Conservation (phyloP, 2,797 vertebrate genomes). For the Leuciscus waleckii region DNA sequence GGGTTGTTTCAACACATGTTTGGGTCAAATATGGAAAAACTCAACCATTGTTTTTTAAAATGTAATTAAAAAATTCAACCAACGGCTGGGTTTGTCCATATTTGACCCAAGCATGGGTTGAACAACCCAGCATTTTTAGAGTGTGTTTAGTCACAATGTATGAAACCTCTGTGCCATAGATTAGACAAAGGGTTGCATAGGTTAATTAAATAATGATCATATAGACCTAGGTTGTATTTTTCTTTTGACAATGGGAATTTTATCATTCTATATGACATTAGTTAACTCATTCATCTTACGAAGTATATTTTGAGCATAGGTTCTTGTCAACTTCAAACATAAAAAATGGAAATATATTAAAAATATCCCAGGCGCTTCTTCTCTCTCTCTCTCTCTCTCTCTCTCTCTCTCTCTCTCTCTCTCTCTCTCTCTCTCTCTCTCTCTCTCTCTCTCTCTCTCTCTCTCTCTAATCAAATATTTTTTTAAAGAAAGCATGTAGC, state of each 20-base stretch:
- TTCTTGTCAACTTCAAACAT: background rate
- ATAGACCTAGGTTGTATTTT: constrained; percentile 5
- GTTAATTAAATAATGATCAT: constrained; percentile 55
- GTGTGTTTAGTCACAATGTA: constrained; percentile 7
- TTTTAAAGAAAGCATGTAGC: background rate
- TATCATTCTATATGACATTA: background rate
- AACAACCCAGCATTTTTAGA: no score
- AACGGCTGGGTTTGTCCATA: no score
- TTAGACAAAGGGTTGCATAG: constrained; percentile 26
- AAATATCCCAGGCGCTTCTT: background rate
- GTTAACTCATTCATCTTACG: background rate
- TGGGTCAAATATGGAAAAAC: no score
- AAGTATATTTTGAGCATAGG: background rate
- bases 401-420: no score
- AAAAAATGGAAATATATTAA: background rate
- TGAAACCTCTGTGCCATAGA: constrained; percentile 13
- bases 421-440: no score
- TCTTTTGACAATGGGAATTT: constrained; percentile 24
- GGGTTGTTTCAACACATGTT: no score
- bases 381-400: no score
- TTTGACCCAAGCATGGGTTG: no score
- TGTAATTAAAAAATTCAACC: no score
- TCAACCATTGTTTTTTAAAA: no score
- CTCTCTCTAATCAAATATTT: background rate
- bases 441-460: no score